A percentile compares a stretch with the other conserved stretches of the same genome.
phyloP scores from a whole-genome alignment of 2,888 invertebrate genomes.

The Leuctra nigra region DNA sequence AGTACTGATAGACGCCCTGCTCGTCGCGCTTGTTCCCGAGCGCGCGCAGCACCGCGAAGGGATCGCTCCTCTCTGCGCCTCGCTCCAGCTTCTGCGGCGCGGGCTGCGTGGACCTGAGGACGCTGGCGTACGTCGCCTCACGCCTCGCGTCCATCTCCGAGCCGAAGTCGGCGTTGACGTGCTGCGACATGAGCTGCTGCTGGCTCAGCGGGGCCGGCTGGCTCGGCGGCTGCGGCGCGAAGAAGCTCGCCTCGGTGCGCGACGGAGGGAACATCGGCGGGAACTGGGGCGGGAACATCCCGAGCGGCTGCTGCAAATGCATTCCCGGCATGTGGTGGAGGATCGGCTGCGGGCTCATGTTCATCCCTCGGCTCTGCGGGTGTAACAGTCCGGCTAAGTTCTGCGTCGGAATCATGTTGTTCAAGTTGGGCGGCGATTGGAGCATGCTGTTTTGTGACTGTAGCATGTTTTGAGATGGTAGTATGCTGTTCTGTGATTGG shows the following conservation, averaged over 20 bases:
- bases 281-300: too few species aligned
- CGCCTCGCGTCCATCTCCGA: background rate
- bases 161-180: conserved; percentile 14
- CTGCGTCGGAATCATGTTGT: too few species aligned
- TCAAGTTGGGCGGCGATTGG: background rate
- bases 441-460: too few species aligned
- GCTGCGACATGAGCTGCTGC: conserved; percentile 16
- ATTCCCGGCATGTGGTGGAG: too few species aligned
- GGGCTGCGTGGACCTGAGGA: conserved; percentile 33
- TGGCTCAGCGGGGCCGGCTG: background rate
- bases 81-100: conserved; percentile 28
- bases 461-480: too few species aligned
- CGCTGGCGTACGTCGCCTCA: conserved; percentile 37
- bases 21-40: conserved; percentile 41
- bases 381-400: too few species aligned
- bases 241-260: too few species aligned
- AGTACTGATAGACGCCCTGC: conserved; percentile 49
- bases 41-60: conserved; percentile 45
- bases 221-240: background rate
- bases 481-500: too few species aligned
- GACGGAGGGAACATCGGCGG: too few species aligned
- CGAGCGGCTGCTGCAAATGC: too few species aligned
- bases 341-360: too few species aligned
- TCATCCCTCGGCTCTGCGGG: too few species aligned
- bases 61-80: conserved; percentile 35